These are phyloP conservation scores for Ceraclea dissimilis DNA, from an alignment of 2,888 invertebrate genomes.

Conservation along the genomic window DNA sequence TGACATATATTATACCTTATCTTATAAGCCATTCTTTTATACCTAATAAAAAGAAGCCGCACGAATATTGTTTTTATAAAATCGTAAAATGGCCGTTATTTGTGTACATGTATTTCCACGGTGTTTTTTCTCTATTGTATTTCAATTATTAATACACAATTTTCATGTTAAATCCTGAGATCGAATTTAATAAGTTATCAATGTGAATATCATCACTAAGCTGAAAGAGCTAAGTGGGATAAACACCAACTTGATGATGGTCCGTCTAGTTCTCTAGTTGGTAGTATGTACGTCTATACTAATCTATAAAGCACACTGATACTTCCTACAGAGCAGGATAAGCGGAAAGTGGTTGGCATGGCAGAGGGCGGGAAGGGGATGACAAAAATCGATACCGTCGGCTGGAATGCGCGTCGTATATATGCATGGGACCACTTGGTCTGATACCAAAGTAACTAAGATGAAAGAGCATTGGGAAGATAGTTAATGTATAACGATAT, in stretches of 20 bases:
- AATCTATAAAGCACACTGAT: background rate
- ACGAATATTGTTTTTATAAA: too few relatives aligned
- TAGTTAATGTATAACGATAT: background rate
- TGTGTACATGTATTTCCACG: too few relatives aligned
- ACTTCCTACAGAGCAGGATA: slow-evolving; percentile 24
- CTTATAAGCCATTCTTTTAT: too few relatives aligned
- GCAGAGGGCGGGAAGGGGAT: slow-evolving; percentile 43
- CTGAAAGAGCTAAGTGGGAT: background rate
- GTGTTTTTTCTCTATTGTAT: too few relatives aligned
- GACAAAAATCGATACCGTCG: slow-evolving; percentile 48
- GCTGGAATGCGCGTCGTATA: slow-evolving; percentile 32
- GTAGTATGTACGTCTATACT: background rate
- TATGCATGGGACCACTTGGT: slow-evolving; percentile 1
- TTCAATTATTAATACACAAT: too few relatives aligned
- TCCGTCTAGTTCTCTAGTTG: background rate
- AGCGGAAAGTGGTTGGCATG: slow-evolving; percentile 36
- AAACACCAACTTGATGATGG: background rate
- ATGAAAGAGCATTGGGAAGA: slow-evolving; percentile 3
- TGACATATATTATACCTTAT: too few relatives aligned
- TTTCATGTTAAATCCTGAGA: too few relatives aligned
- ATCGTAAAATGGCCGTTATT: too few relatives aligned
- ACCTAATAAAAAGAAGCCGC: too few relatives aligned
- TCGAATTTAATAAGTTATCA: too few relatives aligned
- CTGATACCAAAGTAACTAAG: background rate
- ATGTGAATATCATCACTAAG: background rate